Evolutionary conservation across 2,797 vertebrate species (phyloP), one percentile per base, ranked within the genome.

Genomic region (Sylvia borin): DNA sequence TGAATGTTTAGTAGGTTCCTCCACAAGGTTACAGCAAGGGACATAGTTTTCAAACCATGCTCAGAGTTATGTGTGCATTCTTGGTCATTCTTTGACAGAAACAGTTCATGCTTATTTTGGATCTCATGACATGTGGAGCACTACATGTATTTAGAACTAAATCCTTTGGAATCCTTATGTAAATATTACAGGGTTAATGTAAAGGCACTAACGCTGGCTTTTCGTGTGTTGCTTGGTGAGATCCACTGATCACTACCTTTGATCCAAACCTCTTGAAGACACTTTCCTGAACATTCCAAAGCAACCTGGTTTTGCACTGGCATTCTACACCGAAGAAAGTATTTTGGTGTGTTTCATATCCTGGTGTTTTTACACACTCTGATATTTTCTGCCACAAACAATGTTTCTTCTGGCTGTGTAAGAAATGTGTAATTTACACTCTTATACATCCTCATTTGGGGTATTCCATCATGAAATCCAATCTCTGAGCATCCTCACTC

Each of bases 301-400:
- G 84, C 73, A 95, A 93, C 55, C 73, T 95, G 45, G 80, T 96
- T 98, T 94, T 95, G 91, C 85, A 73, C 71, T 93, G 94, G 65
- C 34, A 42, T 61, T 93, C 89, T 94, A 79, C 38, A 78, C 53
- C 13, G 24, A 65, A 78, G 42, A 92, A 94, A 53, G 40, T 96
- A 45, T 97, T 97, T 95, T 96, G 80, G 57, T 92, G 64, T 96
- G 93, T 95, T 95, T 97, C 91, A 80, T 90, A 96, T 94, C 74
- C 90, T 94, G 85, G 27, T 94, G 67, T 93, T 95, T 90, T 72
- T 89, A 95, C 88, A 95, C 86, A 92, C 80, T 82, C 77, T 81
- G 78, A 74, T 92, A 78, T 90, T 93, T 96, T 95, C 66, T 91
- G 78, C 87, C 73, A 48, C 42, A 75, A 97, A 86, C 34, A 6